Base-by-base conservation (phyloP, 2,888 invertebrate species). In the Heliconius cydno region DNA sequence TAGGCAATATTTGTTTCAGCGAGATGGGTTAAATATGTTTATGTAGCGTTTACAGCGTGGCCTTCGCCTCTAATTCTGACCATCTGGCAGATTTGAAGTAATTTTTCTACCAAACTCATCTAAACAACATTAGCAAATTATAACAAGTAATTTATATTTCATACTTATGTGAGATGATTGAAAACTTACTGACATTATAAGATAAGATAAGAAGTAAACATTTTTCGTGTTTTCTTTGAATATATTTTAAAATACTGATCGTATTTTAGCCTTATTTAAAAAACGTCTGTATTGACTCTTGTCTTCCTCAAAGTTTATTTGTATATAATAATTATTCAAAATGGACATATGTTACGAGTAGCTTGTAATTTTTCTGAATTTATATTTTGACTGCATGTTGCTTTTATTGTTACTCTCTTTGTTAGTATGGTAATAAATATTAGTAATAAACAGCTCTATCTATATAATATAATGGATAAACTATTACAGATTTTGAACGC, bases 1-100 rank as follows among this genome's bases (percentile, higher is more conserved):
- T 73, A 76, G 67, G 34, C 57, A n/a, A 41, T 68, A 79, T 73
- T 73, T 73, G 41, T 73, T 77, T 79, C 77, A 79, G 25, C 73
- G 65, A 25, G 38, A 68, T 76, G 71, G 66, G 67, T 77, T 28
- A 73, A 66, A 52, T 73, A 67, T 77, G 73, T 79, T 77, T 77
- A 22, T 34, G 34, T 41, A 68, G 28, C 57, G 68, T 65, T 28
- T 34, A 63, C 60, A 60, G 28, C 30, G 25, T 41, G 65, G 68
- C 79, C 73, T 73, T 79, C 77, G 30, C 57, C 38, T 67, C 30
- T 60, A 68, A 76, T 71, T 46, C 38, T 41, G 38, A 76, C 72
- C 79, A 79, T 77, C 67, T 79, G 77, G 73, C 38, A n/a, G 57
- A 38, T 38, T 73, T 67, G 67, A 68, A 28, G 73, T 28, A 57